A percentile compares a stretch with the other conserved stretches of the same genome.
Evolutionary conservation across 1,140 invertebrate genomes (phyloP).

Genomic region (Mamestra configurata): DNA sequence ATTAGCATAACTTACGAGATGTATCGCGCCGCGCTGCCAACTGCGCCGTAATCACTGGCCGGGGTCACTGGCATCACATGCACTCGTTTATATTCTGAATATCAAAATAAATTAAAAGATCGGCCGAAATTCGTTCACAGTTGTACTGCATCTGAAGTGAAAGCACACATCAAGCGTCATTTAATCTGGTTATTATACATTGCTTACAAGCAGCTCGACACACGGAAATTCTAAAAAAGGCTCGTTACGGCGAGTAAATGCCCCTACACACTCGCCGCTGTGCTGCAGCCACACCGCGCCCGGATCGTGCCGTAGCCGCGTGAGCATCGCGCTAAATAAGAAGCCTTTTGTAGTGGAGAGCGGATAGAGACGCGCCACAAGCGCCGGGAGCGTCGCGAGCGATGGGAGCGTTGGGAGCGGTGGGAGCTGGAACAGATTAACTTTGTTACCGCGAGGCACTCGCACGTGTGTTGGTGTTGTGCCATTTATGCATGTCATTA

Average conservation of each 20-base stretch:
- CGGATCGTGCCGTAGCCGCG: not conserved
- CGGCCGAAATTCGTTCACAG: not conserved
- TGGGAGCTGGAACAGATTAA: not conserved
- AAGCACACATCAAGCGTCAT: not conserved
- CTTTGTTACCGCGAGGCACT: not conserved
- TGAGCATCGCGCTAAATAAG: conserved; percentile 24
- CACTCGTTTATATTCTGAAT: not conserved
- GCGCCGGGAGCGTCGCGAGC: not conserved
- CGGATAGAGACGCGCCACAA: not conserved
- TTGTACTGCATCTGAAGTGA: not conserved
- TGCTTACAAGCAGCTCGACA: not conserved
- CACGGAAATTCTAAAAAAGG: not conserved
- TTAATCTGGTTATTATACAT: not conserved
- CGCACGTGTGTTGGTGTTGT: not conserved
- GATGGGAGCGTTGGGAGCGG: not conserved
- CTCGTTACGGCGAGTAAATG: not conserved
- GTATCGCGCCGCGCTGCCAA: not conserved
- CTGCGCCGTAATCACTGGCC: not conserved
- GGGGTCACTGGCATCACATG: not conserved
- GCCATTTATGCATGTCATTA: not conserved
- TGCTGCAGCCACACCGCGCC: not conserved
- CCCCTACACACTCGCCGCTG: not conserved
- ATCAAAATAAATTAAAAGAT: not conserved
- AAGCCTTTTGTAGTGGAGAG: conserved; percentile 31
- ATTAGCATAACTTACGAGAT: not conserved